These are phyloP conservation scores for Phaethornis superciliosus DNA, from an alignment of 2,113 vertebrate species.

Conservation along the genomic window DNA sequence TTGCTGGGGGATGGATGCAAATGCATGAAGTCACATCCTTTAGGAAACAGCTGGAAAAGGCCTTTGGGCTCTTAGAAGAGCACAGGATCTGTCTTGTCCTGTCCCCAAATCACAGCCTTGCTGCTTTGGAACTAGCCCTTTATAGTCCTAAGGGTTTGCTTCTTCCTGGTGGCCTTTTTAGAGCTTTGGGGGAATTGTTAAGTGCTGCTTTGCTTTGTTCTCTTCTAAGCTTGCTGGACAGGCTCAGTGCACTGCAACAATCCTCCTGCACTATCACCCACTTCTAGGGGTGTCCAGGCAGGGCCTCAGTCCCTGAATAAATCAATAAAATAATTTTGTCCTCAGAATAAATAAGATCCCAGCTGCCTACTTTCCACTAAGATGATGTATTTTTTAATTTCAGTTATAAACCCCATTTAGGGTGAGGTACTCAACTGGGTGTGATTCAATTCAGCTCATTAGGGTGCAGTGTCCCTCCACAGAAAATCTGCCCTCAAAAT, in stretches of 20 bases:
- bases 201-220: background rate
- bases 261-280: background rate
- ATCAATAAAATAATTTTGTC: background rate
- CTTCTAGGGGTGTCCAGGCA: background rate
- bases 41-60: background rate
- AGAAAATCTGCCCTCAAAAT: background rate
- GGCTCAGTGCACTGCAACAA: background rate
- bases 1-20: background rate
- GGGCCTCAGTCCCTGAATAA: background rate
- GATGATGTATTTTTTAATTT: background rate
- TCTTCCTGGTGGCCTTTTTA: background rate
- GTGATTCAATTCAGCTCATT: background rate
- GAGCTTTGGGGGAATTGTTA: background rate
- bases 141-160: background rate
- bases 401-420: background rate
- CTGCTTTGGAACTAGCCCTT: rapidly evolving
- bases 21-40: background rate
- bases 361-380: background rate
- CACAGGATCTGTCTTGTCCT: background rate
- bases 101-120: background rate
- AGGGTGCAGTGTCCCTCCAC: background rate
- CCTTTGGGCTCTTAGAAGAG: background rate
- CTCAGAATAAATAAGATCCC: background rate
- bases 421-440: background rate
- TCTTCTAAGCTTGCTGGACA: background rate